These are phyloP conservation scores for Chrysotoxum bicinctum DNA, from an alignment of 2,888 invertebrate species.

Conservation along the genomic window DNA sequence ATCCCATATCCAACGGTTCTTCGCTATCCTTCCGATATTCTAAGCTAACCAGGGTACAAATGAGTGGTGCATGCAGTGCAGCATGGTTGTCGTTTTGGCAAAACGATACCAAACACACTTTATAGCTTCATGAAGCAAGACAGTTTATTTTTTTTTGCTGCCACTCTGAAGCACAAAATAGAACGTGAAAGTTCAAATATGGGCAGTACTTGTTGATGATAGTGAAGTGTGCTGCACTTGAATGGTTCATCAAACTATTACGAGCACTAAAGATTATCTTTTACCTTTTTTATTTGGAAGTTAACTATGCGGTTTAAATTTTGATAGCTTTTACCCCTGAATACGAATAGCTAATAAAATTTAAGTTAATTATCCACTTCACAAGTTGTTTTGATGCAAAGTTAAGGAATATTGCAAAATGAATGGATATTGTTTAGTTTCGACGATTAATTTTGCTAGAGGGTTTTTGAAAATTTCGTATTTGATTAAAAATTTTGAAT, in stretches of 20 bases:
- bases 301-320: not conserved
- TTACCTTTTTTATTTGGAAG: not conserved
- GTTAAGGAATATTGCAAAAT: not conserved
- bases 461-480: not conserved
- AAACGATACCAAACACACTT: not conserved
- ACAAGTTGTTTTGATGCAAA: not conserved
- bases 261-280: slow-evolving; percentile 30
- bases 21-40: not conserved
- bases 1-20: too few relatives aligned
- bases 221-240: not conserved
- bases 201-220: not conserved
- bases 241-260: slow-evolving; percentile 37
- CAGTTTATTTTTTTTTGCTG: not conserved
- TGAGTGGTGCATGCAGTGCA: not conserved
- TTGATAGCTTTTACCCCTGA: not conserved
- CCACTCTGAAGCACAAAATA: not conserved
- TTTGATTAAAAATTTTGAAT: not conserved
- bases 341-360: not conserved
- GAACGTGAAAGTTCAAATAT: not conserved
- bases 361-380: not conserved
- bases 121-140: slow-evolving; percentile 2
- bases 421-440: not conserved
- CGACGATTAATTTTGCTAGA: not conserved
- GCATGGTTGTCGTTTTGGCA: not conserved
- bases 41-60: not conserved